Base-by-base conservation (phyloP, 2,888 invertebrate species). In the Schrankia costaestrigalis region DNA sequence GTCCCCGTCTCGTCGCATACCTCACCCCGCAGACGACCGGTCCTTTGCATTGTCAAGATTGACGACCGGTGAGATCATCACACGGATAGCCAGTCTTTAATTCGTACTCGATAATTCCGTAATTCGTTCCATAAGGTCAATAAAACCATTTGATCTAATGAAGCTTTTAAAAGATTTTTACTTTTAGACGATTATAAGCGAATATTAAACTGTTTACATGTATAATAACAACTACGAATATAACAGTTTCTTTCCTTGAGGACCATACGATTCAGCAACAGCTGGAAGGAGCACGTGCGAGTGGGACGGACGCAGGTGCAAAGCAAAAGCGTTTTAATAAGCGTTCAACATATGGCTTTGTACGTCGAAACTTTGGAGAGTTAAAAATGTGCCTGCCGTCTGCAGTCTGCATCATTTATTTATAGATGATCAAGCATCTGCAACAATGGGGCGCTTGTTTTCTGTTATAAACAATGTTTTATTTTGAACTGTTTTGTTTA, bases 1-100 rank as follows among this genome's bases (percentile, higher is more conserved):
- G 71, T 65, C 66, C 71, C 72, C 70, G 66, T 68, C 77, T 68
- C 73, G 67, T 56, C 71, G 51, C 68, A 41, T 57, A 45, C 70
- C 75, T 52, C 67, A 44, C 71, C 75, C 63, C 81, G 53, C 70
- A 71, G 46, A 45, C 74, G 71, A 83, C 84, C 83, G 81, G 83
- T 83, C 83, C 83, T 81, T 77, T 76, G 84, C 83, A 84, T 85
- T 86, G 86, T 84, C 81, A 83, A 82, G 80, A 82, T 82, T 81
- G 80, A 81, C 78, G 73, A 77, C 68, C 74, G 80, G 77, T 86
- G 85, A 85, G 86, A 85, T 86, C 85, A 86, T 82, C 85, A 70
- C 46, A 67, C 63, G 67, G 71, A 71, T 68, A 66, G 63, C 58
- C 56, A 61, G 60, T 61, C 59, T 71, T 71, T 70, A 71, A 77